phyloP scores from a whole-genome alignment of 2,797 vertebrate species.

The Pogoniulus pusillus region DNA sequence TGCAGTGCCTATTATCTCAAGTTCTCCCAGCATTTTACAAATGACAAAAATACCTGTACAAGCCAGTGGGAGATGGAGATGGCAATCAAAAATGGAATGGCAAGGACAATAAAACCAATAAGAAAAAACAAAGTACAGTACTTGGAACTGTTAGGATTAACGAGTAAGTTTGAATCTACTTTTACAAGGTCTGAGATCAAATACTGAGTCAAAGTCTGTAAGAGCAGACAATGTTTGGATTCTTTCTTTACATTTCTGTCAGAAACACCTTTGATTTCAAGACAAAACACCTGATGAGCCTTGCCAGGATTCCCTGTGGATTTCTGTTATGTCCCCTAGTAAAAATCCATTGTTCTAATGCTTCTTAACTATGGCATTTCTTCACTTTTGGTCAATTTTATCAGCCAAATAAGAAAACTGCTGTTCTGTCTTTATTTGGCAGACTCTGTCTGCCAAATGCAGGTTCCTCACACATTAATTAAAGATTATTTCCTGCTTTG shows the following conservation, averaged over 20 bases:
- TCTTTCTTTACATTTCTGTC: background rate
- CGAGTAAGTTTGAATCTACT: background rate
- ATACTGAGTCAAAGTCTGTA: background rate
- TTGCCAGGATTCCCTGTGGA: slow-evolving; percentile 53
- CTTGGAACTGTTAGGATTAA: background rate
- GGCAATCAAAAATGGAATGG: background rate
- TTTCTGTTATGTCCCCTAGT: slow-evolving; percentile 26
- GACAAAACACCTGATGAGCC: background rate
- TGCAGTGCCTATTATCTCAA: slow-evolving; percentile 28
- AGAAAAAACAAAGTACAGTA: background rate
- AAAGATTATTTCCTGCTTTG: slow-evolving; percentile 57
- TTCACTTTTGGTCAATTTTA: slow-evolving; percentile 49
- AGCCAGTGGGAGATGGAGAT: background rate
- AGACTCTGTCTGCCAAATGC: slow-evolving; percentile 25
- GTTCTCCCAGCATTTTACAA: slow-evolving; percentile 24
- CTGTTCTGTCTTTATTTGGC: slow-evolving; percentile 47
- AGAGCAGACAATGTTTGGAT: background rate
- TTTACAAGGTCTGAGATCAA: background rate
- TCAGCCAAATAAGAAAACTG: slow-evolving; percentile 61
- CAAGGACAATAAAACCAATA: background rate
- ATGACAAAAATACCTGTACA: slow-evolving; percentile 13
- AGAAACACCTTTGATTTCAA: slow-evolving; percentile 26
- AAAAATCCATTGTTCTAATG: slow-evolving; percentile 45
- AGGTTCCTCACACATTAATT: slow-evolving; percentile 55
- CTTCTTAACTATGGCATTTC: slow-evolving; percentile 31